Evolutionary conservation across 2,113 vertebrate genomes (phyloP).

Genomic region (Cranoglanis bouderius): DNA sequence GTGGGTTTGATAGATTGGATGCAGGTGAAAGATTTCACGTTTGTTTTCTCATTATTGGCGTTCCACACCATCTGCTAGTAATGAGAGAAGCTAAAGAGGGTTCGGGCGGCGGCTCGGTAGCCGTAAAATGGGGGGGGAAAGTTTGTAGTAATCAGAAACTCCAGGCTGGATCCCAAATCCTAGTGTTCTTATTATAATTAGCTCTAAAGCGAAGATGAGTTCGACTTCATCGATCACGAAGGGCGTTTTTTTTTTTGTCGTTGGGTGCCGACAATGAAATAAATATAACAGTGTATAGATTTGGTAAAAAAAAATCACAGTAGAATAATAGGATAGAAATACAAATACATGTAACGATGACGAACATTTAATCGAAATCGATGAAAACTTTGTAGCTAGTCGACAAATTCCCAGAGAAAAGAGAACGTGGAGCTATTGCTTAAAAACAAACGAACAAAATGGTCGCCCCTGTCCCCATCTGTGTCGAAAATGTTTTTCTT

Average conservation of each 20-base stretch:
- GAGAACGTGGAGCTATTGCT: no score
- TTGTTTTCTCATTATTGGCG: constrained; percentile 54
- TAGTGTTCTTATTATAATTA: neutral
- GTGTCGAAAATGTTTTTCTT: no score
- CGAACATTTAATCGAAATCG: neutral
- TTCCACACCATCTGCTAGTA: constrained; percentile 56
- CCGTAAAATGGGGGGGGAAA: neutral
- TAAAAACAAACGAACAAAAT: no score
- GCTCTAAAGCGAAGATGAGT: neutral
- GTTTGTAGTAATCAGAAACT: neutral
- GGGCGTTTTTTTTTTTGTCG: neutral
- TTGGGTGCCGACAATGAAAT: neutral
- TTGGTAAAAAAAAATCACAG: neutral
- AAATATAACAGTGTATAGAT: neutral
- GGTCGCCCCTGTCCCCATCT: no score
- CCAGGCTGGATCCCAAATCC: neutral
- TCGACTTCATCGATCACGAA: neutral
- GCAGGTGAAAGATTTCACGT: constrained; percentile 58
- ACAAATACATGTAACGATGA: neutral
- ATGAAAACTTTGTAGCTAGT: no score
- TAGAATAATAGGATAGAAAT: neutral
- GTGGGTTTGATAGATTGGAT: constrained; percentile 62
- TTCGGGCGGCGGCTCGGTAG: neutral
- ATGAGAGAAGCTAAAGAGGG: constrained; percentile 43
- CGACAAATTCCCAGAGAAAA: no score